Evolutionary conservation across 1,140 invertebrate genomes (phyloP), one percentile per base, ranked within the genome.

Genomic region (Camponotus vicinus): DNA sequence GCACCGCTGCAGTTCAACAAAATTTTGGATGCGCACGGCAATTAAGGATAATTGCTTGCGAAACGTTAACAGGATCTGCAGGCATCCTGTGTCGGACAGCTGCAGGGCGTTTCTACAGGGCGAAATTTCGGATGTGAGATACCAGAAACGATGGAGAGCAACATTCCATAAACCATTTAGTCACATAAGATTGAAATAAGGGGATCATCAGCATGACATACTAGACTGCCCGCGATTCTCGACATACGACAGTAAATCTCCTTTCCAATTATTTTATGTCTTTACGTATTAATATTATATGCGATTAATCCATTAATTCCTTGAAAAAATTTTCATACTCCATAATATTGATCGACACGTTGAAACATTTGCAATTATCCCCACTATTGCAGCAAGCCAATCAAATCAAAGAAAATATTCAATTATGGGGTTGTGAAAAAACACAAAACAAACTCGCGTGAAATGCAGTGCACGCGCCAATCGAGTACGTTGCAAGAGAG

Each of bases 11-110:
- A 75, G 55, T 83, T 83, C 32, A 83, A 83, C 69, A 83, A 83
- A 83, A 83, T 83, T 83, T 64, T 49, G 40, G 69, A 83, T 83
- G 79, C 79, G 63, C 79, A 49, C 40, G 57, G 69, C 73, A 83
- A 83, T 83, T 83, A 83, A 83, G 79, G 79, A 83, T 83, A 83
- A 83, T 83, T 83, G 79, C 79, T 83, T 75, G 79, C 69, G 69
- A 83, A 83, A 83, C 55, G 79, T 57, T 83, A 83, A 83, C 79
- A 83, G 69, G 55, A 83, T 83, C 40, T 73, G 9, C 40, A 69
- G 40, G 15, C 49, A 70, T 5, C 9, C 45, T 42, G 67, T 37
- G 49, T 49, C 49, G 78, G 78, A 80, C 66, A 71, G 66, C 78
- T 71, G 66, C 49, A 37, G 66, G 66, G 66, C 49, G 78, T 70